Percentiles rank a stretch among this genome's conserved stretches.
phyloP scores from a whole-genome alignment of 2,113 vertebrate genomes.

The Notarius lentiginosus region DNA sequence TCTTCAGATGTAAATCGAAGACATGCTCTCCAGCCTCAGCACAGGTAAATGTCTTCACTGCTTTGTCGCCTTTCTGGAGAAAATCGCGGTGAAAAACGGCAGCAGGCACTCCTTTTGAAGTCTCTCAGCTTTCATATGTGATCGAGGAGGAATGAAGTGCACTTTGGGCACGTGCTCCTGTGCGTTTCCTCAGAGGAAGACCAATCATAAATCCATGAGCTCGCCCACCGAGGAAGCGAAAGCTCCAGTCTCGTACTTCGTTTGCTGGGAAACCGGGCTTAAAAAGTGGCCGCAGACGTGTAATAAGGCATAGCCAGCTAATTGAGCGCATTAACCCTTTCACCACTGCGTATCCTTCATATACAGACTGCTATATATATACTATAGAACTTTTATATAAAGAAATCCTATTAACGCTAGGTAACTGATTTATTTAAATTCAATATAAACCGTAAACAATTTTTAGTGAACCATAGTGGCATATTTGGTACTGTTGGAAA shows the following conservation, averaged over 20 bases:
- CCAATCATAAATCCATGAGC: background rate
- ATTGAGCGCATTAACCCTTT: background rate
- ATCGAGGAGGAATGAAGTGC: background rate
- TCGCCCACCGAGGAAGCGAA: background rate
- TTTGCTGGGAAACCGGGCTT: background rate
- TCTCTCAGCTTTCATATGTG: background rate
- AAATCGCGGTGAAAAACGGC: background rate
- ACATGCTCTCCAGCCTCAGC: conserved; percentile 56
- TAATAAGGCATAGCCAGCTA: background rate
- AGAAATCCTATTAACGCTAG: no score
- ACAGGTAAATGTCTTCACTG: conserved; percentile 53
- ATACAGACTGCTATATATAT: no score
- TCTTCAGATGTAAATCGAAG: conserved; percentile 25
- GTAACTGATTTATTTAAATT: no score
- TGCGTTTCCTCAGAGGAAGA: background rate
- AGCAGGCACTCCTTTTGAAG: background rate
- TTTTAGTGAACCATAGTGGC: no score
- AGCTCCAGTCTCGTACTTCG: background rate
- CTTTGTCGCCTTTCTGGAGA: background rate
- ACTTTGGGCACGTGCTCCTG: no score
- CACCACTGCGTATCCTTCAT: no score
- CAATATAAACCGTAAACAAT: no score
- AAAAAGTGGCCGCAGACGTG: background rate
- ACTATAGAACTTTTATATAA: no score
- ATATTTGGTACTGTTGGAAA: no score